phyloP scores from a whole-genome alignment of 2,888 invertebrate genomes.

The Diarsia rubi region DNA sequence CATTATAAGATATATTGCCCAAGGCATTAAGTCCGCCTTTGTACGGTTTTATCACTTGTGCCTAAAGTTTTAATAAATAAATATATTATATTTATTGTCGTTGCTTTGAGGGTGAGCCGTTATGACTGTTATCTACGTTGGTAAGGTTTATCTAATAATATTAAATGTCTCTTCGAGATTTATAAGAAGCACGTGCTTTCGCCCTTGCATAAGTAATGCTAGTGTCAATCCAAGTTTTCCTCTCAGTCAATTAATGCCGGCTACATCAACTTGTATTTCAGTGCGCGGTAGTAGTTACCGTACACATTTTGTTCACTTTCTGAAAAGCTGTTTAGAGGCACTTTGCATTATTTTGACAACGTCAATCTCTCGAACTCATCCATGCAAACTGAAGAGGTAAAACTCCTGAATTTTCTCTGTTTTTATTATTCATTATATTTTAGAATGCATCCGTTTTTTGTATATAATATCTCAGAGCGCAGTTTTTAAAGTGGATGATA shows the following conservation, averaged over 20 bases:
- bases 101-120: background rate
- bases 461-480: background rate
- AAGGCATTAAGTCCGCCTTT: too few species aligned
- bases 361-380: slow-evolving; percentile 13
- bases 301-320: background rate
- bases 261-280: background rate
- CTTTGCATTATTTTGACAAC: slow-evolving; percentile 5
- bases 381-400: background rate
- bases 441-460: background rate
- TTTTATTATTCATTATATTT: background rate
- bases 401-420: background rate
- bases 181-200: background rate
- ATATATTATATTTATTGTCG: too few species aligned
- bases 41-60: too few species aligned
- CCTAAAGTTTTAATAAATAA: too few species aligned
- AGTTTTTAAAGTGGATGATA: too few species aligned
- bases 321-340: slow-evolving; percentile 3
- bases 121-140: background rate
- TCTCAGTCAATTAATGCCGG: background rate
- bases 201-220: background rate
- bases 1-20: too few species aligned
- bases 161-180: background rate
- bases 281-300: background rate
- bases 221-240: background rate
- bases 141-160: background rate